Base-by-base conservation (phyloP, 2,888 invertebrate species). In the Drosophila mulleri region DNA sequence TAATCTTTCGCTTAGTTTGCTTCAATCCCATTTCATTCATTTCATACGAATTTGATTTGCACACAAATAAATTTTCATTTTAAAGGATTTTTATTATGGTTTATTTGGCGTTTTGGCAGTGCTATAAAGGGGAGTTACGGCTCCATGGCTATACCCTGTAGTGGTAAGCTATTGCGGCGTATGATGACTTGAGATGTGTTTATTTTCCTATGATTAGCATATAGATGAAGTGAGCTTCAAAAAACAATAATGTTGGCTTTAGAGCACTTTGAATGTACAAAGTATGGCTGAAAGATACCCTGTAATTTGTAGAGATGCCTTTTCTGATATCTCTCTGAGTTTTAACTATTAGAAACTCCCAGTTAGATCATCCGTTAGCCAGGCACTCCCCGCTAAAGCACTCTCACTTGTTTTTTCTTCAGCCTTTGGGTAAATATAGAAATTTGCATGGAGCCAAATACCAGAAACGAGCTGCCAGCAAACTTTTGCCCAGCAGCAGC, bases 71-170 rank as follows among this genome's bases (percentile, higher is more conserved):
- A 39, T 53, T 20, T 71, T n/a, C 45, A 29, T 53, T 41, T 52
- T 18, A 11, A 37, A 35, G 41, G 47, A 18, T 54, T 67, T 52
- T 56, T 58, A 50, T 32, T 18, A 50, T 50, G 58, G 42, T 66
- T 69, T 78, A 67, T 88, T 88, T 82, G 85, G 68, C 58, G 67
- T 61, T 66, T 72, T 59, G 29, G 39, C 48, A 64, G 6, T 12
- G 39, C 37, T 47, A 35, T 65, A 16, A 47, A 45, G 59, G 67
- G 16, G 14, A 47, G 35, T 45, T 29, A 32, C 48, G 45, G 42
- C 29, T 37, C 6, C 14, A 9, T n/a, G 26, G 29, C 0, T 12
- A 54, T 64, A 65, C 58, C 35, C 68, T 60, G 50, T 52, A n/a
- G 16, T 4, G 4, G 1, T 7, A 18, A 45, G 3, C 11, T 29